A percentile compares a stretch with the other conserved stretches of the same genome.
These are phyloP conservation scores for Bhutanitis thaidina DNA, from an alignment of 2,888 invertebrate genomes.

Conservation along the genomic window DNA sequence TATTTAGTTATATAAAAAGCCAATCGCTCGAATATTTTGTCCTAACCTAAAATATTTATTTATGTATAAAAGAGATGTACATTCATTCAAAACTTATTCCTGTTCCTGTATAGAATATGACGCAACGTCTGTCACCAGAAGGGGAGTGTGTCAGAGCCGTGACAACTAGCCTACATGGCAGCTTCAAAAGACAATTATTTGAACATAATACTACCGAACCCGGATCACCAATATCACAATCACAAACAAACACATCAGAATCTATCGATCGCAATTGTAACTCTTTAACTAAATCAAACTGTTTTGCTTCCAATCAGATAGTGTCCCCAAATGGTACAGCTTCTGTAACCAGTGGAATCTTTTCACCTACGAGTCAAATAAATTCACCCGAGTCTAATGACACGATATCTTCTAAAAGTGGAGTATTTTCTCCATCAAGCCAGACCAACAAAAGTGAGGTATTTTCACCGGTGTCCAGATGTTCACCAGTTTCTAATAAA, in stretches of 20 bases:
- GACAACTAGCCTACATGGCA: constrained; percentile 83
- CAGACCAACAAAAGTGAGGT: constrained; percentile 75
- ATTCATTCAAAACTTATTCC: constrained; percentile 49
- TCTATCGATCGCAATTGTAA: constrained; percentile 62
- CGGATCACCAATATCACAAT: constrained; percentile 62
- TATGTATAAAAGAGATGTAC: constrained; percentile 25
- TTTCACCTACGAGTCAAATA: constrained; percentile 76
- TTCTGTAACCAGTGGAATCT: constrained; percentile 75
- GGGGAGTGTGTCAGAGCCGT: constrained; percentile 82
- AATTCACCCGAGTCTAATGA: constrained; percentile 76
- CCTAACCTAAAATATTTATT: constrained; percentile 19
- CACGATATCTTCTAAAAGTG: constrained; percentile 75
- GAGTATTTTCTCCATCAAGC: constrained; percentile 73
- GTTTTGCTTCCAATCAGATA: constrained; percentile 63
- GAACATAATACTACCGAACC: constrained; percentile 63
- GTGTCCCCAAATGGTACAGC: constrained; percentile 74
- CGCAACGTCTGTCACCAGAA: constrained; percentile 86
- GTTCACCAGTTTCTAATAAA: constrained; percentile 70
- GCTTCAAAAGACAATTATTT: constrained; percentile 80
- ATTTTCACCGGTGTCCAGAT: constrained; percentile 70
- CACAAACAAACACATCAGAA: constrained; percentile 64
- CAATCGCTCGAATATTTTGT: constrained; percentile 28
- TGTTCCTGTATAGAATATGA: constrained; percentile 81
- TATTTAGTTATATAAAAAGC: constrained; percentile 26
- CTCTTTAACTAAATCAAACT: constrained; percentile 62